Base-by-base conservation (phyloP, 1,140 invertebrate species). In the Aradophagus sp. region DNA sequence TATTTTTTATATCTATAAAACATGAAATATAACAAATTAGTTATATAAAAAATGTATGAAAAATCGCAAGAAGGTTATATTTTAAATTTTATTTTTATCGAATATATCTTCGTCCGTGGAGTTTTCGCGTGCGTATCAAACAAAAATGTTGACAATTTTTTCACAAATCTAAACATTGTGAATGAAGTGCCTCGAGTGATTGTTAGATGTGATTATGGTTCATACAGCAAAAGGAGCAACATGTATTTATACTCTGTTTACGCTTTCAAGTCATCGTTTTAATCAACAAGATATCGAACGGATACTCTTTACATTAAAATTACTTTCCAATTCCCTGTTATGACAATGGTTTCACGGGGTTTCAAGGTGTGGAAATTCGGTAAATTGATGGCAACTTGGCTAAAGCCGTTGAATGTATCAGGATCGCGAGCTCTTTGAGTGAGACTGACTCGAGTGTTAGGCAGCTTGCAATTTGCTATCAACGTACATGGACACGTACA, bases 311-410 rank as follows among this genome's bases (percentile, higher is more conserved):
- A 13, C 41, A 26, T 39, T 38, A 27, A 26, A 53, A 53, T 44
- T 52, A 31, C 44, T 44, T 56, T 69, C 50, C 44, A 62, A 69
- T 69, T 61, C 44, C 38, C n/a, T n/a, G 23, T 29, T 52, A 55
- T 34, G 47, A 65, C 45, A 70, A 63, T 63, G 41, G 47, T 45
- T 58, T 32, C 16, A 29, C 32, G 26, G 29, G 47, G 55, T 20
- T 53, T 19, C 14, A 45, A 58, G 52, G 44, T 70, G 68, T 69
- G 65, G 35, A 50, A 69, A 69, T 69, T 61, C 50, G 29, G 55
- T 71, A 71, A 71, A 71, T 71, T 71, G 65, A 71, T 71, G 53
- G 61, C 42, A 65, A 71, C 42, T 59, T 65, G 59, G 68, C 34
- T 38, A 48, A 23, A 50, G 32, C 39, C 45, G 29, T 41, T 65